phyloP scores from a whole-genome alignment of 1,140 invertebrate species.

The Drosophila lacteicornis region DNA sequence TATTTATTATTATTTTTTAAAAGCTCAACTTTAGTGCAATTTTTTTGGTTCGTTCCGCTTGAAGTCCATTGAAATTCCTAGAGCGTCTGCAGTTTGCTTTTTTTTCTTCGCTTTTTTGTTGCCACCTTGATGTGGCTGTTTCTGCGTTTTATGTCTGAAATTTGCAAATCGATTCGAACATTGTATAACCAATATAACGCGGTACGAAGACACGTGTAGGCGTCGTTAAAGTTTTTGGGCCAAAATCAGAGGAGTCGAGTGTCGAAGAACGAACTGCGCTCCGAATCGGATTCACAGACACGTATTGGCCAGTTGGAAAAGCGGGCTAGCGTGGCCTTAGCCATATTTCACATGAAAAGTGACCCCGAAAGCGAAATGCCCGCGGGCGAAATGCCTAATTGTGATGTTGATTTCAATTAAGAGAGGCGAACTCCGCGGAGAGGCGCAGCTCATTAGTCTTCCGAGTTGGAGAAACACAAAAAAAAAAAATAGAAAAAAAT shows the following conservation, averaged over 20 bases:
- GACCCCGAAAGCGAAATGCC: slow-evolving; percentile 48
- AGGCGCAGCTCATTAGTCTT: slow-evolving; percentile 46
- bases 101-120: background rate
- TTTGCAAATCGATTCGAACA: slow-evolving; percentile 64
- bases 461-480: slow-evolving; percentile 13
- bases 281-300: slow-evolving; percentile 54
- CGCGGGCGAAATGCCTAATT: slow-evolving; percentile 49
- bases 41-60: slow-evolving; percentile 3
- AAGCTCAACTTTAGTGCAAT: slow-evolving; percentile 4
- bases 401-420: slow-evolving; percentile 66
- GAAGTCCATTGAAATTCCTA: slow-evolving; percentile 22
- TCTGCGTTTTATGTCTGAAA: slow-evolving; percentile 55
- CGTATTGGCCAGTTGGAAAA: slow-evolving; percentile 42
- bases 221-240: slow-evolving; percentile 45
- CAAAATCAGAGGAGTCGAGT: slow-evolving; percentile 23
- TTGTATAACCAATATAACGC: slow-evolving; percentile 43
- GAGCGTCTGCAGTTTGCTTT: slow-evolving; percentile 14
- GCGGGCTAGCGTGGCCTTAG: slow-evolving; percentile 23
- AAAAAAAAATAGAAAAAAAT: slow-evolving; percentile 14
- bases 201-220: slow-evolving; percentile 68
- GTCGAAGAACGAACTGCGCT: slow-evolving; percentile 13
- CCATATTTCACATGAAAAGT: slow-evolving; percentile 34
- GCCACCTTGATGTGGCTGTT: slow-evolving; percentile 25
- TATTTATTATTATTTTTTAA: slow-evolving; percentile 14
- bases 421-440: slow-evolving; percentile 5